phyloP scores from a whole-genome alignment of 2,888 invertebrate species.

The Drosophila neutralis region DNA sequence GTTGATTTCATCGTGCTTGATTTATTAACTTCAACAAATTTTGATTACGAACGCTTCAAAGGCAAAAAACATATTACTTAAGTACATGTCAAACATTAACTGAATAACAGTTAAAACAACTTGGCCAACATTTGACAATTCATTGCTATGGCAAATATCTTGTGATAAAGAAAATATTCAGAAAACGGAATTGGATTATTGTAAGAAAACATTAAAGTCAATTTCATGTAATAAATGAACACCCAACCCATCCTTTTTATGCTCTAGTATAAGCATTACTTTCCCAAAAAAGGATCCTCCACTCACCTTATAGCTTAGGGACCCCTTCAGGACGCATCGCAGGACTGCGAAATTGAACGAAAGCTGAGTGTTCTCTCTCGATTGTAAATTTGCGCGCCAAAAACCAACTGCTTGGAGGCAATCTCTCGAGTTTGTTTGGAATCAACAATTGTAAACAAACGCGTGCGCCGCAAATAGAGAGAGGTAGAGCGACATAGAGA shows the following conservation, averaged over 20 bases:
- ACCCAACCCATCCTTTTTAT: background rate
- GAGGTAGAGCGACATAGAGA: conserved; percentile 1
- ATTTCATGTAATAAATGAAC: background rate
- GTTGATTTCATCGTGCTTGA: background rate
- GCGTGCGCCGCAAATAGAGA: conserved; percentile 61
- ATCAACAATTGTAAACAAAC: conserved; percentile 82
- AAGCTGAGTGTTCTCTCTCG: conserved; percentile 4
- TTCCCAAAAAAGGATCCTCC: background rate
- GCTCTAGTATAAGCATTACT: background rate
- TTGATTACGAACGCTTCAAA: conserved; percentile 3
- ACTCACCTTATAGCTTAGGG: background rate
- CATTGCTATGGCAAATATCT: background rate
- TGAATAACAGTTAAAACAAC: background rate
- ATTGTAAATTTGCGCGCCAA: conserved; percentile 67
- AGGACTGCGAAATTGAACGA: conserved; percentile 47
- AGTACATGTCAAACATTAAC: background rate
- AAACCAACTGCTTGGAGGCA: conserved; percentile 33
- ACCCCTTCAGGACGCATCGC: conserved; percentile 13
- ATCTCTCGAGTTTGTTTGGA: conserved; percentile 23
- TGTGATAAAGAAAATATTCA: background rate
- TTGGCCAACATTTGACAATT: background rate
- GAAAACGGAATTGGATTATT: background rate
- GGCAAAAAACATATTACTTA: background rate
- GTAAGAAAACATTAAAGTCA: background rate
- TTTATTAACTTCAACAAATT: conserved; percentile 6